phyloP scores from a whole-genome alignment of 2,888 invertebrate species.

The Polydesmus complanatus region DNA sequence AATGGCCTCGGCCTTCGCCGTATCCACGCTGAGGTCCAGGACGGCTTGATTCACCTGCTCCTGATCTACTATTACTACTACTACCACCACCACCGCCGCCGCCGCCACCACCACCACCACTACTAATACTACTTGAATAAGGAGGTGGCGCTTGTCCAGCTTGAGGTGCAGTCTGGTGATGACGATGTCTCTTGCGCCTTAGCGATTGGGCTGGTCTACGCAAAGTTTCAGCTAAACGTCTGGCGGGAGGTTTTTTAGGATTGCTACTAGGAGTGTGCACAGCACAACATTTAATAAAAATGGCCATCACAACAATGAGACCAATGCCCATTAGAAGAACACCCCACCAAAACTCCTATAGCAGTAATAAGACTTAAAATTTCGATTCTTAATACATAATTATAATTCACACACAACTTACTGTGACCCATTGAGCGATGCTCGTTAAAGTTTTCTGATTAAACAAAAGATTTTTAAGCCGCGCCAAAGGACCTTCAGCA shows the following conservation, averaged over 20 bases:
- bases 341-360: slow-evolving; percentile 80
- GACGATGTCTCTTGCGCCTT: slow-evolving; percentile 50
- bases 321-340: slow-evolving; percentile 82
- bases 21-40: slow-evolving; percentile 50
- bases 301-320: slow-evolving; percentile 88
- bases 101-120: too few species aligned
- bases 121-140: slow-evolving; percentile 32
- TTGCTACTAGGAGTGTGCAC: slow-evolving; percentile 99
- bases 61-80: slow-evolving; percentile 11
- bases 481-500: slow-evolving; percentile 92
- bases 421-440: slow-evolving; percentile 84
- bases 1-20: slow-evolving; percentile 56
- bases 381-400: slow-evolving; percentile 4
- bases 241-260: slow-evolving; percentile 90
- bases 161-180: slow-evolving; percentile 19
- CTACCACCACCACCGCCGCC: slow-evolving; percentile 1
- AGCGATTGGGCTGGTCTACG: slow-evolving; percentile 82
- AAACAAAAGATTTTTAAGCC: slow-evolving; percentile 87
- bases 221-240: slow-evolving; percentile 80
- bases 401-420: slow-evolving; percentile 31
- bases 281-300: slow-evolving; percentile 98
- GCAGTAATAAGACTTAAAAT: slow-evolving; percentile 17
- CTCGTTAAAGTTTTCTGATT: slow-evolving; percentile 75
- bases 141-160: slow-evolving; percentile 24
- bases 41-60: slow-evolving; percentile 22